Evolutionary conservation across 2,113 vertebrate species (phyloP).

Genomic region (Anarhynchus alexandrinus): DNA sequence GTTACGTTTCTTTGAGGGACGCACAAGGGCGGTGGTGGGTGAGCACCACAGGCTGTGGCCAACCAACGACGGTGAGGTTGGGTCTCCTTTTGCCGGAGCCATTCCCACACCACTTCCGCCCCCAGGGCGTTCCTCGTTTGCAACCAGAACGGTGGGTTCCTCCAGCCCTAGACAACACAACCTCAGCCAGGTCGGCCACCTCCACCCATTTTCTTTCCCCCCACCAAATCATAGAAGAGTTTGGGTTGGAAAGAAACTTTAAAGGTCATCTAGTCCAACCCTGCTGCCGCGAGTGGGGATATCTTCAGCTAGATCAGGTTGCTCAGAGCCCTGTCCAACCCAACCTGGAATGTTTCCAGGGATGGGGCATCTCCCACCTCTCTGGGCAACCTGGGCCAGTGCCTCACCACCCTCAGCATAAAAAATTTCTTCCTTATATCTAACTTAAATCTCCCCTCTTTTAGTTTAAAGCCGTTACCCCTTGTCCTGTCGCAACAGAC

Average conservation of each 20-base stretch:
- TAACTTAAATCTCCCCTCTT: neutral
- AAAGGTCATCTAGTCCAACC: neutral
- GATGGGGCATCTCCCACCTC: neutral
- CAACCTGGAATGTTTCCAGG: neutral
- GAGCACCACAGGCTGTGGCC: neutral
- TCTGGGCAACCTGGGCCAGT: neutral
- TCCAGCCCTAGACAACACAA: neutral
- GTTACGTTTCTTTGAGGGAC: neutral
- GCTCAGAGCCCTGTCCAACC: neutral
- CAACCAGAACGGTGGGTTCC: neutral
- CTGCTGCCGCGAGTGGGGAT: too few species aligned
- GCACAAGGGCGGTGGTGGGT: accelerated
- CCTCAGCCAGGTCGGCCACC: accelerated
- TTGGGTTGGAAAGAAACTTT: neutral
- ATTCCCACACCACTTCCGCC: accelerated
- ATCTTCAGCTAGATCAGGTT: neutral
- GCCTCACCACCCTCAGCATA: accelerated
- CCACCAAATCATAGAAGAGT: neutral
- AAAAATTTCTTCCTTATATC: neutral
- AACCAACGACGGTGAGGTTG: neutral
- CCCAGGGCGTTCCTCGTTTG: accelerated
- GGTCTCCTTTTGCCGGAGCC: neutral
- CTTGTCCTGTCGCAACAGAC: accelerated
- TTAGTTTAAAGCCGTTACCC: neutral
- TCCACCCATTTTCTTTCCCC: accelerated